Evolutionary conservation across 2,113 vertebrate genomes (phyloP), one percentile per base, ranked within the genome.

Genomic region (Ochotona curzoniae): DNA sequence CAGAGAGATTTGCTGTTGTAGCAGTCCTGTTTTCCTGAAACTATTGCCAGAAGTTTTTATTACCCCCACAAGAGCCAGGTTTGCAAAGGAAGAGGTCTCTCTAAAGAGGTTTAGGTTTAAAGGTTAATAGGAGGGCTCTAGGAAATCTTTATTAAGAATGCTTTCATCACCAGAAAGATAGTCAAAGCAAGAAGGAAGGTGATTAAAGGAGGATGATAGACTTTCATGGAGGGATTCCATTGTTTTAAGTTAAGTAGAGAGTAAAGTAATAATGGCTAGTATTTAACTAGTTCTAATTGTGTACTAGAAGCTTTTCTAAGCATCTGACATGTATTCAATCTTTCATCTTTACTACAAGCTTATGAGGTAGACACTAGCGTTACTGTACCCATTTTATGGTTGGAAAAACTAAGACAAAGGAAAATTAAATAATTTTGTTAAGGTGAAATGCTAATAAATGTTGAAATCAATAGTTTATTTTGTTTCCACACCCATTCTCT

Each of bases 11-110:
- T 87, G 35, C n/a, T 84, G 18, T 28, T 47, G 3, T 54, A 21
- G 17, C 23, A 84, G 25, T 15, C 11, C 32, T 26, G 47, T 76
- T 82, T 91, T 35, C 30, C 14, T 8, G 60, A 84, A 91, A 67
- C 80, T 91, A 35, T 61, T 75, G 71, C 32, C 17, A 5, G 73
- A 88, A 66, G 83, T 60, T 66, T 89, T 89, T 61, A 78, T 85
- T 85, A 57, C 32, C 17, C 85, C 64, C 54, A 6, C 25, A 32
- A 96, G 23, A 51, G n/a, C 60, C 47, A 80, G 49, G 21, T 67
- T 93, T 88, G 70, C n/a, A 81, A 70, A 85, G 79, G 94, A 94
- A 82, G 67, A 70, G 26, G 44, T 70, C 64, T 90, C 25, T 63
- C 88, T 87, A 8, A 35, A 69, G 69, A 90, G 51, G 63, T 78